These are phyloP conservation scores for Cetonia aurata DNA, from an alignment of 2,888 invertebrate genomes.

Conservation along the genomic window DNA sequence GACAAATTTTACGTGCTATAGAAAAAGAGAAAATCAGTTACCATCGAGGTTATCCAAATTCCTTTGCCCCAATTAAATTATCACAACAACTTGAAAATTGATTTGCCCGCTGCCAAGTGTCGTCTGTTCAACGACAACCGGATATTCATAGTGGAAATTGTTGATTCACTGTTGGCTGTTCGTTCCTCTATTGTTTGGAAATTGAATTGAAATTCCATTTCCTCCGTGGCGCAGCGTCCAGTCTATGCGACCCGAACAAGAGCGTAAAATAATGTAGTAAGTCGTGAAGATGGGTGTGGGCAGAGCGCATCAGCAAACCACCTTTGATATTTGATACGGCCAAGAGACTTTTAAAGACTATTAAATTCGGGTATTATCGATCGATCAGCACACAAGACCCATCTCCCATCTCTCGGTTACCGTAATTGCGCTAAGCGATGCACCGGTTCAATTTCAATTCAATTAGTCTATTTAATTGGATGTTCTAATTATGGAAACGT, in stretches of 20 bases:
- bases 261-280: slow-evolving; percentile 10
- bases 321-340: slow-evolving; percentile 28
- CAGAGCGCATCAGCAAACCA: background rate
- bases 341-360: no score
- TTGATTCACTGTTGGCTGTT: slow-evolving; percentile 36
- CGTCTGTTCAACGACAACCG: slow-evolving; percentile 10
- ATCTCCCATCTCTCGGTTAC: no score
- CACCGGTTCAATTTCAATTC: no score
- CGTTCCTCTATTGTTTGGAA: slow-evolving; percentile 38
- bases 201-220: slow-evolving; percentile 41
- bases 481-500: no score
- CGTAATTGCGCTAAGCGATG: no score
- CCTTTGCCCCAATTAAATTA: slow-evolving; percentile 25
- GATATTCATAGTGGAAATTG: slow-evolving; percentile 37
- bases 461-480: no score
- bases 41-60: background rate
- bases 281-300: slow-evolving; percentile 9
- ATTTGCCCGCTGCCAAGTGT: slow-evolving; percentile 22
- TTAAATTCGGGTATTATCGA: no score
- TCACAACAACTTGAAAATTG: slow-evolving; percentile 37
- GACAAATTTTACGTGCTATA: background rate
- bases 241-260: background rate
- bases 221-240: slow-evolving; percentile 16
- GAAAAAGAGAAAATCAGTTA: slow-evolving; percentile 7
- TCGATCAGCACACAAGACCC: no score